Base-by-base conservation (phyloP, 1,140 invertebrate species). In the Onthophagus taurus region DNA sequence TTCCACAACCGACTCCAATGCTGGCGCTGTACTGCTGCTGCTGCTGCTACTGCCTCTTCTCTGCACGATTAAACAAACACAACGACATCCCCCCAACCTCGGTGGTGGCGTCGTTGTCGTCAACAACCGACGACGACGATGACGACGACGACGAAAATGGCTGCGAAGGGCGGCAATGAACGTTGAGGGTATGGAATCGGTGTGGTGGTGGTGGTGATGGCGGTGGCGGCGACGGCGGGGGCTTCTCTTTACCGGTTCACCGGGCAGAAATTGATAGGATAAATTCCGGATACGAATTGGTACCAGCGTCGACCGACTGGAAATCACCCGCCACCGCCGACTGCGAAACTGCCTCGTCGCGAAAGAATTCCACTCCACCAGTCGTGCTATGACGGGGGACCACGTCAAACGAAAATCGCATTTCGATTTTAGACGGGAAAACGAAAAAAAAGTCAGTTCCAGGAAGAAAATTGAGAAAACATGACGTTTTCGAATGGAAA, bases 201-300 rank as follows among this genome's bases (percentile, higher is more conserved):
- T 30, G 31, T 36, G 41, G 43, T 39, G 45, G 33, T 21, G 42
- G 34, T 38, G 47, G 35, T 46, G 42, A 48, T 44, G 49, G 42
- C 46, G 37, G 17, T 19, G 36, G 14, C 21, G 21, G 45, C 42
- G 43, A 39, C 43, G 45, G 30, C 45, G 42, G 43, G 47, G 46
- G 39, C 42, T 37, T 44, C 44, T 43, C 71, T 74, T 73, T 73
- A 69, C 69, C 71, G 70, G 72, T 71, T 70, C 69, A 72, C 67
- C 71, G 68, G 71, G 72, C 72, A 72, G 72, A 74, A 75, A 74
- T 74, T 74, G 72, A 75, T 74, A 71, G 71, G 72, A 75, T 75
- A 73, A 74, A 74, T 74, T 75, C 72, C 69, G 68, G 70, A 64
- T 71, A 70, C 73, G 71, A 74, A 74, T 74, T 71, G 72, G 69